Evolutionary conservation across 2,888 invertebrate genomes (phyloP), one percentile per base, ranked within the genome.

Genomic region (Ennomos quercinarius): DNA sequence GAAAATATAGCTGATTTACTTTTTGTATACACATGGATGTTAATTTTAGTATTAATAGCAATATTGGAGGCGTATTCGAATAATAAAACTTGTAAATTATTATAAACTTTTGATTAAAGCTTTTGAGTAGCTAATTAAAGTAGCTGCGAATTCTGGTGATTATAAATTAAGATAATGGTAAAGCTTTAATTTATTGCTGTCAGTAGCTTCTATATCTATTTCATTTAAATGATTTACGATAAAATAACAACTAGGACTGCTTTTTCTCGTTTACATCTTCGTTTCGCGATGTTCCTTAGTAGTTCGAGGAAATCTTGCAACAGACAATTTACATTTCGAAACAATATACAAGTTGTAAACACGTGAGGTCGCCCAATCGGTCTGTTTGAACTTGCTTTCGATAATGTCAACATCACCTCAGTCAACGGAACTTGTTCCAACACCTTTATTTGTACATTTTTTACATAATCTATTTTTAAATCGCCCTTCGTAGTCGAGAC

Each of bases 361-460:
- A 81, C 58, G 74, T 67, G 60, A 61, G 66, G 42, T 38, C 43
- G 46, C 10, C 45, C 75, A 71, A 70, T 70, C 75, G 78, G 82
- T 81, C 67, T 89, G 84, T 88, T 87, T 89, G 86, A 84, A 83
- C 81, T 86, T 83, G 81, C 88, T 87, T 87, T 90, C 87, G 87
- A 90, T 89, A 88, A 78, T 85, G 91, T 91, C 89, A 91, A 91
- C 84, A 90, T 61, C 76, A 75, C 79, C 80, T 81, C 73, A 77
- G 80, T 71, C 86, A 84, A 81, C 84, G 87, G 86, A 87, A 89
- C 90, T 83, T 77, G 88, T 82, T 80, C 73, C 79, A 78, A 81
- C 82, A 77, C 76, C 78, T 80, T 80, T 83, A 80, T 83, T 83
- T 83, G 80, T 77, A 74, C 74, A 71, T 79, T 83, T 82, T 74